phyloP scores from a whole-genome alignment of 2,888 invertebrate genomes.

The Lepidocyrtoides sp. region DNA sequence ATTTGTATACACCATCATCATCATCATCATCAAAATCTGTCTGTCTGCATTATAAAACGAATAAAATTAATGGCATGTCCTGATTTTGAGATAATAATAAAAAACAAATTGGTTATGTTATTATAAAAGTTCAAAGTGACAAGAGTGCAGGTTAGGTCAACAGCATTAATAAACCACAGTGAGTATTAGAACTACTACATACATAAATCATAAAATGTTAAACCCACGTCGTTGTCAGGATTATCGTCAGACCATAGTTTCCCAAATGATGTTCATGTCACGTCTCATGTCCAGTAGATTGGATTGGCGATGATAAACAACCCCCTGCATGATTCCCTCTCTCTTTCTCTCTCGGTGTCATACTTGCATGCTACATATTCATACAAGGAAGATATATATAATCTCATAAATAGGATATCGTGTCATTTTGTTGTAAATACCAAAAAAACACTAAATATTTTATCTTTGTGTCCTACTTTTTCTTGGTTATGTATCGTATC shows the following conservation, averaged over 20 bases:
- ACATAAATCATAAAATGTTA: conserved; percentile 33
- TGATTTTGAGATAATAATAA: background rate
- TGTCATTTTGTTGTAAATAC: background rate
- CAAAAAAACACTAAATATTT: conserved; percentile 15
- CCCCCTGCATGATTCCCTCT: background rate
- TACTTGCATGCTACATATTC: background rate
- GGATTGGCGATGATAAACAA: conserved; percentile 34
- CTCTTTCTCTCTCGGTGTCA: too few species aligned
- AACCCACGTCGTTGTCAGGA: background rate
- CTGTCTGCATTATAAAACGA: background rate
- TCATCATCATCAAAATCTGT: background rate
- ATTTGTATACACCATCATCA: too few species aligned
- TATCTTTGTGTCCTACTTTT: background rate
- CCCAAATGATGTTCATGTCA: conserved; percentile 27
- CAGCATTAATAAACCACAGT: background rate
- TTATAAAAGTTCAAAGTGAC: background rate
- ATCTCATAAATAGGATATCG: background rate
- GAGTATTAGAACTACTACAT: background rate
- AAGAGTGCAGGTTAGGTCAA: conserved; percentile 11
- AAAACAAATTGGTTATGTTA: background rate
- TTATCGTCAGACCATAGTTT: too few species aligned
- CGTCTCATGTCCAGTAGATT: conserved; percentile 1
- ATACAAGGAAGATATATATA: background rate
- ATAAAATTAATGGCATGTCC: background rate
- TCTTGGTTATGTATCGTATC: background rate